Conservation (phyloP, 2,888 invertebrate genomes). For the Phalangium opilio region DNA sequence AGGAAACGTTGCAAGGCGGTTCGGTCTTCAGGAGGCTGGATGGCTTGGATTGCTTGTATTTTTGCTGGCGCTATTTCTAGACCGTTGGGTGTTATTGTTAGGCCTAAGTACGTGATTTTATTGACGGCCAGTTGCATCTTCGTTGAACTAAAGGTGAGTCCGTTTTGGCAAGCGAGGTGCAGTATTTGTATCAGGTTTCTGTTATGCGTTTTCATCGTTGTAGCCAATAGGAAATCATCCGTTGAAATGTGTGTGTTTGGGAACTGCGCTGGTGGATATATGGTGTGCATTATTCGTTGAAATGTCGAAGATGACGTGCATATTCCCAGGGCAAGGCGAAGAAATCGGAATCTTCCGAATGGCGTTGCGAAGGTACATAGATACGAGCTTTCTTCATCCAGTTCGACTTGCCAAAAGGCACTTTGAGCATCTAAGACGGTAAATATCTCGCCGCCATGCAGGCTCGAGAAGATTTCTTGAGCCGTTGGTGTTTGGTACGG, state of each 20-base stretch:
- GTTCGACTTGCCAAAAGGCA: constrained; percentile 29
- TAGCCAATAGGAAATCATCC: not conserved
- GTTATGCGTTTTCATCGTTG: not conserved
- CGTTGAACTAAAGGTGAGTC: constrained; percentile 1
- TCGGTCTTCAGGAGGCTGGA: constrained; percentile 1
- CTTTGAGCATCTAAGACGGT: constrained; percentile 23
- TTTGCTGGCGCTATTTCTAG: constrained; percentile 2
- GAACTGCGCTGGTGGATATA: not conserved
- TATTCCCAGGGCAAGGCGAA: constrained; percentile 26
- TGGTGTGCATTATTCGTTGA: constrained; percentile 19
- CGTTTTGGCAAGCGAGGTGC: constrained; percentile 1
- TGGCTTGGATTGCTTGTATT: constrained; percentile 2
- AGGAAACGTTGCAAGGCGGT: constrained; percentile 5
- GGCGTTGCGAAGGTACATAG: constrained; percentile 27
- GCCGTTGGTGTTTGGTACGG: constrained; percentile 24
- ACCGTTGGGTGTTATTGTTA: constrained; percentile 3
- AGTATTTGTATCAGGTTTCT: constrained; percentile 3
- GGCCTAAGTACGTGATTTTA: constrained; percentile 5
- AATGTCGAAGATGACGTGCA: constrained; percentile 27
- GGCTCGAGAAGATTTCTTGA: constrained; percentile 24
- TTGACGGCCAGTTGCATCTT: constrained; percentile 3
- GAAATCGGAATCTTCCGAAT: constrained; percentile 25
- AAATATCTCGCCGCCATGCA: constrained; percentile 22
- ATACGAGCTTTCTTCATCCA: constrained; percentile 24
- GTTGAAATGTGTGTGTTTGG: constrained; percentile 2